Conservation (phyloP, 2,888 invertebrate genomes). For the Dione juno region DNA sequence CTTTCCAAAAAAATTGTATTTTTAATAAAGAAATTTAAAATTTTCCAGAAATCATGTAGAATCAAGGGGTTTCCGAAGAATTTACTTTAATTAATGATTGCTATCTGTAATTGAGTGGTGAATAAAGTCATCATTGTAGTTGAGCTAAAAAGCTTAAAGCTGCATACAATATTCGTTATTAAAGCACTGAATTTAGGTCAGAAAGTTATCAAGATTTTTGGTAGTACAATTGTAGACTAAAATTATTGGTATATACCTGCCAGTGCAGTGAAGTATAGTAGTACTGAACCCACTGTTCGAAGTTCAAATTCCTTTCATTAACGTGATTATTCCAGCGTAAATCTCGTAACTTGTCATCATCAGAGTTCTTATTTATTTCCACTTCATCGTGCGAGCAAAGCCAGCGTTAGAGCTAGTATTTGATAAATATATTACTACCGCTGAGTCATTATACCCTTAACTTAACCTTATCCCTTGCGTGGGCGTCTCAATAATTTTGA, state of each 20-base stretch:
- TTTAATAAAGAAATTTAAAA: conserved; percentile 53
- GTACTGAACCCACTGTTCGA: no score
- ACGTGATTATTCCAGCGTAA: no score
- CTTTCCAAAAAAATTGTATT: conserved; percentile 49
- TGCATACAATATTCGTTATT: conserved; percentile 12
- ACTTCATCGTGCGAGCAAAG: no score
- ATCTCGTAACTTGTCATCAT: no score
- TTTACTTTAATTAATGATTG: conserved; percentile 63
- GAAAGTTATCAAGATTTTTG: background rate
- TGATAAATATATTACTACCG: no score
- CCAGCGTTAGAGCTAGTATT: no score
- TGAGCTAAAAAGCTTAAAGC: conserved; percentile 26
- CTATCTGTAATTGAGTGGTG: conserved; percentile 67
- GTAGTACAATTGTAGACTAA: no score
- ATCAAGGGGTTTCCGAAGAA: conserved; percentile 50
- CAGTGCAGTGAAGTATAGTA: no score
- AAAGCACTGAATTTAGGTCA: conserved; percentile 11
- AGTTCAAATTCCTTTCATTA: no score
- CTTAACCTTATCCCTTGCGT: background rate
- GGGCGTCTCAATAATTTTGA: conserved; percentile 27
- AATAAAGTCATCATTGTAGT: conserved; percentile 50
- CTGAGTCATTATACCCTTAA: background rate
- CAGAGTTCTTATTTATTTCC: no score
- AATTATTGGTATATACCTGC: no score
- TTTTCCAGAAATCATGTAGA: conserved; percentile 47